These are phyloP conservation scores for Anguilla megastoma DNA, from an alignment of 2,797 vertebrate genomes.

Conservation along the genomic window DNA sequence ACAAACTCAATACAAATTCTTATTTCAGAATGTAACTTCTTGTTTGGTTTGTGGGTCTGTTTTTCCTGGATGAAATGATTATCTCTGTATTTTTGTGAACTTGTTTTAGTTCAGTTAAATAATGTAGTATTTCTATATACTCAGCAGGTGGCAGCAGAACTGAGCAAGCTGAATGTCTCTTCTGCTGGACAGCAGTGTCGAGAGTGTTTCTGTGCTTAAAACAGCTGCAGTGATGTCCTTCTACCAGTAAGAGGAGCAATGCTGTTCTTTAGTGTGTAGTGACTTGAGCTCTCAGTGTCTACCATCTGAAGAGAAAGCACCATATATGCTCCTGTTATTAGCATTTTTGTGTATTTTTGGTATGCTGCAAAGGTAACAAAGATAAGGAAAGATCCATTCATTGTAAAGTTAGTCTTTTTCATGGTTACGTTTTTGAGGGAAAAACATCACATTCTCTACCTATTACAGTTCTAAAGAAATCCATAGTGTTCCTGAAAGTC, in stretches of 20 bases:
- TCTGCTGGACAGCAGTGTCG: neutral
- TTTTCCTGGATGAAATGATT: neutral
- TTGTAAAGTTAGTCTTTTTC: neutral
- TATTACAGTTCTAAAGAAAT: neutral
- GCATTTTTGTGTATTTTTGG: neutral
- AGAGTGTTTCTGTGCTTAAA: neutral
- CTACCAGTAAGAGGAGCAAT: conserved; percentile 23
- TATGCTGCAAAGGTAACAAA: neutral
- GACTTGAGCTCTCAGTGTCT: conserved; percentile 19
- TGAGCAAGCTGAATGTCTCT: neutral
- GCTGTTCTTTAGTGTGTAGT: neutral
- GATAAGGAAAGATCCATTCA: too few species aligned
- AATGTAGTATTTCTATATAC: neutral
- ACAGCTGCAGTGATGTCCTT: conserved; percentile 18
- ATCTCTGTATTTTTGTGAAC: conserved; percentile 11
- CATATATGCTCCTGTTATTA: neutral
- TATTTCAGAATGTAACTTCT: neutral
- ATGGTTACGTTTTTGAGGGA: neutral
- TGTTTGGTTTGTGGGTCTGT: neutral
- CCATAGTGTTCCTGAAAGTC: neutral
- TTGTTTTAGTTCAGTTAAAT: neutral
- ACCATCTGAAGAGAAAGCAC: neutral
- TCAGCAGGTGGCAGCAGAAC: conserved; percentile 26
- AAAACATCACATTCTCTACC: neutral
- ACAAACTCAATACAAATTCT: neutral